Evolutionary conservation across 2,888 invertebrate genomes (phyloP), one percentile per base, ranked within the genome.

Genomic region (Phlogophora meticulosa): DNA sequence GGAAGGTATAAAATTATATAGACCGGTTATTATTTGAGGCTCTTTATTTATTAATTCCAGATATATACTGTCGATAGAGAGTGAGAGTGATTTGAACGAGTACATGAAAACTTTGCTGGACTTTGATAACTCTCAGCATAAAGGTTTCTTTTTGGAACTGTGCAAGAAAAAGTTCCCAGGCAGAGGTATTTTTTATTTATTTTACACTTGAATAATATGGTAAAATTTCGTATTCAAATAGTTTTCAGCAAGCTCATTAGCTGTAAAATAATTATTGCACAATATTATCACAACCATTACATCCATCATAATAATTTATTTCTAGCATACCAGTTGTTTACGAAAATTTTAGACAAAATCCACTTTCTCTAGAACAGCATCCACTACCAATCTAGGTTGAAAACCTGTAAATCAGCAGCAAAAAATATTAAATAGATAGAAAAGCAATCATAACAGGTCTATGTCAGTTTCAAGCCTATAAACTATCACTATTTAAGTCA

Each of bases 101-200:
- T 98, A 98, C 85, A 97, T 98, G 91, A 96, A 96, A 81, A 97
- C 97, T 55, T 93, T 98, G 52, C 87, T 98, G 0, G 97, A 98
- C 89, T 96, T 96, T 72, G 96, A 96, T 58, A 96, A 97, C 81
- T 92, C 96, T 5, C 96, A 96, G 64, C 98, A 98, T 86, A 96
- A 96, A 66, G 93, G 96, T 53, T 98, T 98, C 86, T 95, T 97
- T 52, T 84, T 93, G 7, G 97, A 97, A 75, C 91, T 97, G 24
- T 91, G 95, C 17, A 96, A 96, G 64, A 94, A 93, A 78, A 92
- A 96, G 52, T 96, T 96, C 90, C 95, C 95, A 82, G 70, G 61
- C 7, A 88, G 76, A 89, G 91, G 94, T 93, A 84, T 20, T n/a
- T 51, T 4, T 24, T 11, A 20, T 15, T 28, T 22, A 15, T 24